Evolutionary conservation across 1,140 invertebrate species (phyloP), one percentile per base, ranked within the genome.

Genomic region (Temnothorax longispinosus): DNA sequence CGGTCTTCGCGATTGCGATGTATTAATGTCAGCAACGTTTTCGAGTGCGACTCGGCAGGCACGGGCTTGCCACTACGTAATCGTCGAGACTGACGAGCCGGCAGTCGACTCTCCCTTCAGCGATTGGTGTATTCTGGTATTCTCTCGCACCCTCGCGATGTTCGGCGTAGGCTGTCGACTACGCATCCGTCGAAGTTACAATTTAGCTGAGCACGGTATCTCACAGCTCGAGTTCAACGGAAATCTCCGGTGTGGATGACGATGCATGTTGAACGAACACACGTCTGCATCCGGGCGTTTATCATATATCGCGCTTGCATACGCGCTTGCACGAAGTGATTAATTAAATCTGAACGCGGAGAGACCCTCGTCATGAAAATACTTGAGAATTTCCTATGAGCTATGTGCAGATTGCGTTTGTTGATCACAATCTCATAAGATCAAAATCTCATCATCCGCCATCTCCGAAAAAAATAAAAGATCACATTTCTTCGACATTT

Each of bases 291-390:
- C 62, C 35, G 8, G 11, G 64, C 4, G 38, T 67, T 67, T 67
- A 41, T 67, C 64, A 67, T n/a, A 67, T 41, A 41, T 67, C 38
- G 35, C 35, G 15, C 35, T 65, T 65, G 35, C 62, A 65, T 38
- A 41, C 27, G 8, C 41, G 41, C 41, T 44, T 44, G 8, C 8
- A 41, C 10, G n/a, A 67, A 21, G 38, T 67, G 10, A 67, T 67
- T 67, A 67, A 67, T 67, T n/a, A 67, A 11, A 67, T 67, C 18
- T 44, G 10, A 67, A 44, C 10, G n/a, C 38, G 10, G 4, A 7
- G n/a, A 44, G 4, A 67, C 15, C 38, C 21, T 44, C 4, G 7
- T 44, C 38, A 5, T 10, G 38, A 10, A 44, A 67, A 67, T 67
- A n/a, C 38, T 38, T n/a, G n/a, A 21, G n/a, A 11, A 44, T 21